Conservation (phyloP, 2,888 invertebrate genomes). For the Drosophila parthenogenetica region DNA sequence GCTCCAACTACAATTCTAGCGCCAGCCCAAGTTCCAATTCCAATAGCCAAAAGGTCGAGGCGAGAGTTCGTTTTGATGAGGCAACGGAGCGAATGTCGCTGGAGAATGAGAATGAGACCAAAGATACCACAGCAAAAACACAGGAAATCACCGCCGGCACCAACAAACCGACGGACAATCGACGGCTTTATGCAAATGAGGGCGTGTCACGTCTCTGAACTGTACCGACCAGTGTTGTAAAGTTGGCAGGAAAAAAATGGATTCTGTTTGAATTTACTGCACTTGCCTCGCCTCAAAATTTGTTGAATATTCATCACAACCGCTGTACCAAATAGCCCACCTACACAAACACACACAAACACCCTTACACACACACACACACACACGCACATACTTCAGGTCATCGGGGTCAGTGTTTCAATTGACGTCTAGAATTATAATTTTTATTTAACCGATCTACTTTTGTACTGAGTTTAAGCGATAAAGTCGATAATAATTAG, state of each 20-base stretch:
- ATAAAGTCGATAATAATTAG: slow-evolving; percentile 6
- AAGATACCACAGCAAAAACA: slow-evolving; percentile 25
- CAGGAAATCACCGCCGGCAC: neutral
- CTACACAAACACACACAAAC: neutral
- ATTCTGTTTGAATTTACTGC: neutral
- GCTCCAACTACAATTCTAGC: neutral
- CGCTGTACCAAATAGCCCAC: slow-evolving; percentile 6
- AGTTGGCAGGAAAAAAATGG: neutral
- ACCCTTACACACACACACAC: neutral
- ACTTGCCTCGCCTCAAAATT: neutral
- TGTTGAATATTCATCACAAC: slow-evolving; percentile 9
- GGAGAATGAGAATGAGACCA: slow-evolving; percentile 35
- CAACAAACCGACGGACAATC: slow-evolving; percentile 27
- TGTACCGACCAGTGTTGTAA: neutral
- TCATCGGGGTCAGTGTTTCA: slow-evolving; percentile 7
- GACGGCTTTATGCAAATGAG: slow-evolving; percentile 76
- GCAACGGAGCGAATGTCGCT: slow-evolving; percentile 38
- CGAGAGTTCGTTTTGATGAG: slow-evolving; percentile 65
- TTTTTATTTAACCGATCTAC: slow-evolving; percentile 23
- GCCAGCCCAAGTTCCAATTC: too few species aligned
- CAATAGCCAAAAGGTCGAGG: slow-evolving; percentile 31
- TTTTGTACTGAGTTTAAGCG: slow-evolving; percentile 36
- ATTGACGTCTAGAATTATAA: slow-evolving; percentile 18
- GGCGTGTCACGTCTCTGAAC: slow-evolving; percentile 76
- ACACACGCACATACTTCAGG: neutral